Evolutionary conservation across 2,797 vertebrate species (phyloP).

Genomic region (Pangasius larnaudii): DNA sequence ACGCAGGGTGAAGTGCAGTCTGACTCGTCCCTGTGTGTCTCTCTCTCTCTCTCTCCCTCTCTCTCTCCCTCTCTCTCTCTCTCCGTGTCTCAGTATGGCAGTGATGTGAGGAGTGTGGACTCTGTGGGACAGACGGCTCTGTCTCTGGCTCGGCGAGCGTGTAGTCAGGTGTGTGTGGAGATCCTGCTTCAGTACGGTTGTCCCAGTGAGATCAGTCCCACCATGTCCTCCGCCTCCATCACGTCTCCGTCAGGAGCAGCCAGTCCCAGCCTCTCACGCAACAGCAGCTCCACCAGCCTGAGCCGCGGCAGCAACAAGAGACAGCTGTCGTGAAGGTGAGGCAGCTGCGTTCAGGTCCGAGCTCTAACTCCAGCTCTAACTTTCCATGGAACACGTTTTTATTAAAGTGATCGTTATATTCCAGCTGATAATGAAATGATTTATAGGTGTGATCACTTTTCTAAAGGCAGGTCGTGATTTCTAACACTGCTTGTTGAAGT

Average conservation of each 20-base stretch:
- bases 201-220: conserved; percentile 77
- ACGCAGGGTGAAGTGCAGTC: too few relatives aligned
- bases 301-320: conserved; percentile 83
- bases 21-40: too few relatives aligned
- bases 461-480: not conserved
- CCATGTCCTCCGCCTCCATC: conserved; percentile 62
- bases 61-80: not conserved
- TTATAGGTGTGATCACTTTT: not conserved
- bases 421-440: not conserved
- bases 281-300: conserved; percentile 83
- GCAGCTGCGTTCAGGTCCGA: not conserved
- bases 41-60: not conserved
- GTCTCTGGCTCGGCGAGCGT: conserved; percentile 81
- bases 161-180: conserved; percentile 91
- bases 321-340: conserved; percentile 68
- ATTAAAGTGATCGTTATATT: not conserved
- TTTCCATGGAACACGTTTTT: too few relatives aligned
- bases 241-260: conserved; percentile 60
- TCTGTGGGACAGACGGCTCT: conserved; percentile 86
- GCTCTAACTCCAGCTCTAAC: not conserved
- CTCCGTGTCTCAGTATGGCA: conserved; percentile 81
- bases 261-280: conserved; percentile 81
- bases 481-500: not conserved
- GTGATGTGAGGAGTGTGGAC: conserved; percentile 86
- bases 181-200: conserved; percentile 93